Base-by-base conservation (phyloP, 2,888 invertebrate genomes). In the Cosmia pyralina region DNA sequence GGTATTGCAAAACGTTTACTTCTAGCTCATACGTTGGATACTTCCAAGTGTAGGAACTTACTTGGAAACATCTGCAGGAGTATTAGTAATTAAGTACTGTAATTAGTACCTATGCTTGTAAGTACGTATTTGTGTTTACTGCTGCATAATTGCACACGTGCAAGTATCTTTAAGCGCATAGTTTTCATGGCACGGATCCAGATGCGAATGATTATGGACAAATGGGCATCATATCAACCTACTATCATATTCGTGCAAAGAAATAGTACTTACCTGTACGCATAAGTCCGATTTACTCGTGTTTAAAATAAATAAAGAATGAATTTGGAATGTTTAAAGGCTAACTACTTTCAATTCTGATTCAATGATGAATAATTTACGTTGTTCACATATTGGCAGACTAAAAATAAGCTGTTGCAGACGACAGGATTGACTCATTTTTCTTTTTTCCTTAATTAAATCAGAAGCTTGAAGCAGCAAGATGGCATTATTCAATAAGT, bases 151-250 rank as follows among this genome's bases (percentile, higher is more conserved):
- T 46, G 60, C 53, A 46, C 55, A 58, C 19, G 8, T 53, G 48
- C 19, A 41, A 19, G 48, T n/a, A 44, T 48, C 19, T 85, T 48
- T 19, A 22, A 77, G 87, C 80, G 66, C 72, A 67, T 73, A 85
- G 81, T 83, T 87, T 84, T 80, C 76, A 72, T 75, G 79, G 62
- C 75, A 77, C 53, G 15, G 11, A 19, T 52, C 70, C 78, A 77
- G 66, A 70, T 79, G 69, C 58, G 72, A 4, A 80, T 83, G 81
- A 85, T 84, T 87, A 80, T 74, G 76, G 88, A 84, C 85, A 84
- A 88, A 87, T 88, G 85, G 85, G 85, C 7, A 46, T 70, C 53
- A 4, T 55, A 28, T 52, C 0, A 57, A 19, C 2, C 3, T 19
- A 4, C 15, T 50, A 22, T 15, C 44, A 71, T 34, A 0, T 13